Evolutionary conservation across 2,888 invertebrate species (phyloP), one percentile per base, ranked within the genome.

Genomic region (Cerastis rubricosa): DNA sequence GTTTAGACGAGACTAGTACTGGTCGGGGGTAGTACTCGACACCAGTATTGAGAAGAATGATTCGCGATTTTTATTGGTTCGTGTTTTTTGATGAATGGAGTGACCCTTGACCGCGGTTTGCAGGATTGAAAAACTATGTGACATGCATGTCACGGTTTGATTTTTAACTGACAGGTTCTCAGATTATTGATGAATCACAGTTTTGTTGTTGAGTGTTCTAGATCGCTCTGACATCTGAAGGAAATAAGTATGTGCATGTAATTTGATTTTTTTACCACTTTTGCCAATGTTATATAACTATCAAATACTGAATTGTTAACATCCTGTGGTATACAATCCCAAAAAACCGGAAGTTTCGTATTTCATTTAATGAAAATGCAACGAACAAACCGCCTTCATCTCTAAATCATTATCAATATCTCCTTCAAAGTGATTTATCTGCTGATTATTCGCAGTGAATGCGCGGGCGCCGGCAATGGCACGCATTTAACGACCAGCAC

Each of bases 401-500:
- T n/a, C 59, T 49, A 57, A 73, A 76, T 78, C 71, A 69, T 51
- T 80, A 78, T 83, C 82, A 72, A 81, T 78, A 85, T 81, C 76
- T 81, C 29, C 45, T 65, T 22, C 59, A 47, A 75, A 76, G 78
- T 82, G 87, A 88, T 88, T 87, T 88, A 88, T 85, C 79, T 87
- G 74, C 68, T 81, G 87, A 85, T 85, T 87, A 85, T 81, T 71
- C 63, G 71, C 72, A 75, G 78, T 84, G 83, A 88, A 87, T 88
- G 88, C 85, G 83, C 76, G 79, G 82, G 87, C 86, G 87, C 86
- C 78, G 80, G 87, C 80, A 77, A 79, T 84, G 88, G 89, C 87
- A 87, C 74, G 85, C 89, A 91, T 91, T 91, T 92, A 93, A 88
- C 89, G 89, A 90, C 90, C 87, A 91, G 90, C 90, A 87, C 85